Percentiles rank a stretch among this genome's conserved stretches.
Conservation (phyloP, 2,113 vertebrate genomes). For the Poecilia latipinna region DNA sequence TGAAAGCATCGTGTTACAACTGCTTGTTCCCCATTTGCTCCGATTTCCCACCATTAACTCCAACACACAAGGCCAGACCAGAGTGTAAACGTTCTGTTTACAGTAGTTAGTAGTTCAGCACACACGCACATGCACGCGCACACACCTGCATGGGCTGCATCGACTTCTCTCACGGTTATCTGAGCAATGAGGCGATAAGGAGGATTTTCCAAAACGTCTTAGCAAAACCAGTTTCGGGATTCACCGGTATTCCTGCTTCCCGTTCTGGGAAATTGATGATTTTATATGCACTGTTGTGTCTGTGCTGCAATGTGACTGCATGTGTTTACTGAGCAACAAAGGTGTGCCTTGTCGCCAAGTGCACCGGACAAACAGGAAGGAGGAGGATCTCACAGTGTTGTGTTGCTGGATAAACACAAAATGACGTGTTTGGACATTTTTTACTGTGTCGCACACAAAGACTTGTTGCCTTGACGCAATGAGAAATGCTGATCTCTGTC, state of each 20-base stretch:
- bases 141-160: background rate
- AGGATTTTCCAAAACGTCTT: conserved; percentile 31
- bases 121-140: background rate
- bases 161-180: conserved; percentile 22
- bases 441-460: conserved; percentile 26
- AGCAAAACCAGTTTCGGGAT: conserved; percentile 10
- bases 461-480: background rate
- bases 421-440: conserved; percentile 12
- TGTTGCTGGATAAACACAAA: conserved; percentile 36
- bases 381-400: conserved; percentile 30
- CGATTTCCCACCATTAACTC: conserved; percentile 28
- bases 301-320: conserved; percentile 15
- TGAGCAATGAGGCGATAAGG: conserved; percentile 19
- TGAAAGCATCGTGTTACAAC: conserved; percentile 33
- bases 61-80: conserved; percentile 33
- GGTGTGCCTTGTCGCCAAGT: background rate
- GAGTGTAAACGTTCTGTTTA: conserved; percentile 26
- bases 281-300: conserved; percentile 2
- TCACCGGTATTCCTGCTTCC: conserved; percentile 22
- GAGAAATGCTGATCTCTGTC: background rate
- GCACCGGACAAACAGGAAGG: conserved; percentile 22
- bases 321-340: conserved; percentile 45
- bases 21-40: conserved; percentile 22
- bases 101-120: conserved; percentile 3
- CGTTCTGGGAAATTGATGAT: conserved; percentile 18